phyloP scores from a whole-genome alignment of 2,113 vertebrate species.

The Apodemus speciosus region DNA sequence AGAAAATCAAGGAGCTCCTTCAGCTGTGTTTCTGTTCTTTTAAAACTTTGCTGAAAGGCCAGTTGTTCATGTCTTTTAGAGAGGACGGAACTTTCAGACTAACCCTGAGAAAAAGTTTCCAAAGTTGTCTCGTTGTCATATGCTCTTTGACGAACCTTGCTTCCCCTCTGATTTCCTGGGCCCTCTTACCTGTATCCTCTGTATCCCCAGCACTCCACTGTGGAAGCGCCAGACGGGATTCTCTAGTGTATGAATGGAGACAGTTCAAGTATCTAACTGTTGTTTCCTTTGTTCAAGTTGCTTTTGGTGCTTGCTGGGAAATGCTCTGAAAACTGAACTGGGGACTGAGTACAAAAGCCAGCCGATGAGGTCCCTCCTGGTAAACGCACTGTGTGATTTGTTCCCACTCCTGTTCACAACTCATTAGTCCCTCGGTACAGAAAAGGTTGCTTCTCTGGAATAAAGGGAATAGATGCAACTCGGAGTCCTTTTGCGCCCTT shows the following conservation, averaged over 20 bases:
- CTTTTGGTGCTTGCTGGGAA: constrained; percentile 69
- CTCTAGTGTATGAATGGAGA: constrained; percentile 52
- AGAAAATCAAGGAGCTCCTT: constrained; percentile 50
- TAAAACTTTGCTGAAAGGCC: constrained; percentile 40
- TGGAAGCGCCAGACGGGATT: constrained; percentile 46
- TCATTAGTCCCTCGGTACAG: constrained; percentile 64
- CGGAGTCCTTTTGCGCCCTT: constrained; percentile 58
- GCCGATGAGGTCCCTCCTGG: constrained; percentile 13
- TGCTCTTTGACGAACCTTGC: constrained; percentile 7
- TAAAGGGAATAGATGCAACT: constrained; percentile 41
- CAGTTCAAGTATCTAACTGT: constrained; percentile 67
- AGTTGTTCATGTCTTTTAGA: constrained; percentile 31
- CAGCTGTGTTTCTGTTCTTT: constrained; percentile 52
- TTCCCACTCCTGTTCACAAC: constrained; percentile 67
- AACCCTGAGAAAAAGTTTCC: constrained; percentile 2
- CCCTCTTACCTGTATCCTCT: neutral
- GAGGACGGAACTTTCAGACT: constrained; percentile 54
- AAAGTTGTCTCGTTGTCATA: neutral
- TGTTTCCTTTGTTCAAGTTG: constrained; percentile 62
- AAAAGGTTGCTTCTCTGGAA: constrained; percentile 64
- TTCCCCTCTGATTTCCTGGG: neutral
- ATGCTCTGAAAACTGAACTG: constrained; percentile 66
- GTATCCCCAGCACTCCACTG: neutral
- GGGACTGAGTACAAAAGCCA: constrained; percentile 20
- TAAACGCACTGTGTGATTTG: constrained; percentile 52